A percentile compares a stretch with the other conserved stretches of the same genome.
Conservation (phyloP, 2,113 vertebrate genomes). For the Atrichornis clamosus region DNA sequence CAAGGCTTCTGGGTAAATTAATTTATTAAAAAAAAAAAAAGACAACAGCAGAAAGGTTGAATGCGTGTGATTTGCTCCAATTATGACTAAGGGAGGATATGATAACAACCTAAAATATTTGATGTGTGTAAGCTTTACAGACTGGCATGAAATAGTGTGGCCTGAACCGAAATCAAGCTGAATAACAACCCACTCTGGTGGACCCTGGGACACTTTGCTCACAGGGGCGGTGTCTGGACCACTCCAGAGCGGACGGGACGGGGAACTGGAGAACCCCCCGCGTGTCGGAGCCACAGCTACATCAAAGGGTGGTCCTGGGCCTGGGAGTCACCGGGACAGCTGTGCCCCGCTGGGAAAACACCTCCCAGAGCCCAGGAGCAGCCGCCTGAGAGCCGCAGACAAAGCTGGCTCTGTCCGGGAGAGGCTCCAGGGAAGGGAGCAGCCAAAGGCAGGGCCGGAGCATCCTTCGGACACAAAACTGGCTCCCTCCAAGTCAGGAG, state of each 20-base stretch:
- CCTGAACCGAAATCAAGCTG: neutral
- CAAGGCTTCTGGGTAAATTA: neutral
- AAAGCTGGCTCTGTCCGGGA: neutral
- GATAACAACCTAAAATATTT: neutral
- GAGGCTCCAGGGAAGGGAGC: neutral
- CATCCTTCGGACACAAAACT: neutral
- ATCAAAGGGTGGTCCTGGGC: constrained; percentile 25
- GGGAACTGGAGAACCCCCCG: neutral
- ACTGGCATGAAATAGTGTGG: neutral
- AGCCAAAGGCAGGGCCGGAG: neutral
- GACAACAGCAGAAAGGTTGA: neutral
- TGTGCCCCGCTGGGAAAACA: constrained; percentile 38
- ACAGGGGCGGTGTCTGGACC: constrained; percentile 32
- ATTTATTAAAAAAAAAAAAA: neutral
- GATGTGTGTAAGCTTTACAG: neutral
- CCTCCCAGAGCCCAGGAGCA: constrained; percentile 22
- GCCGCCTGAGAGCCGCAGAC: neutral
- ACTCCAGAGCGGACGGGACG: constrained; percentile 18
- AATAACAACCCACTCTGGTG: neutral
- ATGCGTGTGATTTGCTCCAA: neutral
- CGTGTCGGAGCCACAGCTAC: constrained; percentile 7
- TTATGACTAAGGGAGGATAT: neutral
- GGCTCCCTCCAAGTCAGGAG: neutral
- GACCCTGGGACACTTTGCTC: constrained; percentile 33
- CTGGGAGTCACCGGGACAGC: constrained; percentile 39